Evolutionary conservation across 2,888 invertebrate genomes (phyloP), one percentile per base, ranked within the genome.

Genomic region (Andrena bucephala): DNA sequence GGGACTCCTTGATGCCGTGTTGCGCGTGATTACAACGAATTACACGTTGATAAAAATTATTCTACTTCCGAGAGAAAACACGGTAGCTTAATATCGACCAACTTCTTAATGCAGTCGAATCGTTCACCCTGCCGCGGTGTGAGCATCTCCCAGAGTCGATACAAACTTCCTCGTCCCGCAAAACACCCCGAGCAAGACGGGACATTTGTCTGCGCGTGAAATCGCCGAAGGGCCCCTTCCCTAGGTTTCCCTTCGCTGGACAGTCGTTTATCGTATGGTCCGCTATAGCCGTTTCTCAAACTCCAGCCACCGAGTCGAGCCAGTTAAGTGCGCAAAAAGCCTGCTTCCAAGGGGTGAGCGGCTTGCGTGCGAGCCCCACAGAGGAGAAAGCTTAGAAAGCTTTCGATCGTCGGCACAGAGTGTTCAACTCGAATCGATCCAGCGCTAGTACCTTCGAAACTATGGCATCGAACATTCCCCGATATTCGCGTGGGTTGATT

Each of bases 251-350:
- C 57, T 52, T 54, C 66, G 20, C 57, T 36, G 36, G 59, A 74
- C 63, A 65, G 85, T 77, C 57, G 70, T 82, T 74, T 42, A 69
- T 71, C 52, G 24, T 33, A 20, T n/a, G 16, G 60, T 67, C 54
- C 42, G n/a, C 29, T n/a, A 13, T 13, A 27, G 29, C 63, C 50
- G 68, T 31, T 57, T 36, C 57, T 52, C 60, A 42, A 36, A 33
- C 27, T 42, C 57, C 42, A 16, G 48, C 31, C 27, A 54, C n/a
- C 50, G 20, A 62, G 54, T 48, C 8, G 48, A 33, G 27, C 52
- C 20, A 62, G 75, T 60, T 69, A 68, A 81, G 63, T 67, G 71
- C 36, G 57, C 62, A 60, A 66, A 76, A 76, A 77, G 31, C n/a
- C 65, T 3, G 54, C 50, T 57, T 57, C 50, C 62, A 50, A 20